phyloP scores from a whole-genome alignment of 2,888 invertebrate species.

The Apotomis capreana region DNA sequence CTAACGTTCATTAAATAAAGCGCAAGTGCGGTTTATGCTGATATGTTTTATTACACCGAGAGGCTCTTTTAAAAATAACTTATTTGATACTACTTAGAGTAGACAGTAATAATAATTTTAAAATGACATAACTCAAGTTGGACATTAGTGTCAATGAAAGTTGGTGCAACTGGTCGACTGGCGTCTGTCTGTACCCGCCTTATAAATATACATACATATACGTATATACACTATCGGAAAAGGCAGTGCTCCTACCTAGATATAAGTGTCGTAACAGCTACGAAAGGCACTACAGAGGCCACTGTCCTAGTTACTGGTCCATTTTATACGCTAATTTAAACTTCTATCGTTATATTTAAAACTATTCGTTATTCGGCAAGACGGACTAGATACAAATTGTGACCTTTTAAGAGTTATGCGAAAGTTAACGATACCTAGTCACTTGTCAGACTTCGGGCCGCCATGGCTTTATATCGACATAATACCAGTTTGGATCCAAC shows the following conservation, averaged over 20 bases:
- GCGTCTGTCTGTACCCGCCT: background rate
- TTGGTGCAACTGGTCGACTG: background rate
- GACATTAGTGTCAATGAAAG: background rate
- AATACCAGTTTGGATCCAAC: too few species aligned
- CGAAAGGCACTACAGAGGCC: constrained; percentile 82
- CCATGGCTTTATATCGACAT: background rate
- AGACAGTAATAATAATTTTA: background rate
- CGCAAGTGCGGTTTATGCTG: background rate
- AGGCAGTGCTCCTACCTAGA: constrained; percentile 65
- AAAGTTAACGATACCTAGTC: background rate
- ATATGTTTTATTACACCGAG: too few species aligned
- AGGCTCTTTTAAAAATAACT: too few species aligned
- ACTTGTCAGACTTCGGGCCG: background rate
- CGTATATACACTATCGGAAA: constrained; percentile 46
- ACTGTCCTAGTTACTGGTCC: constrained; percentile 78
- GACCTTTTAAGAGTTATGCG: constrained; percentile 6
- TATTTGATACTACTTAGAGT: too few species aligned
- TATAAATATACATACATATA: constrained; percentile 41
- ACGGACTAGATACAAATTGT: constrained; percentile 35
- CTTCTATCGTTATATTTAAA: constrained; percentile 37
- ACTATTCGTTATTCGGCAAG: constrained; percentile 29
- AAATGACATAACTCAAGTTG: background rate
- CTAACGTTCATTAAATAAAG: background rate
- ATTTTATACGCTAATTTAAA: constrained; percentile 52
- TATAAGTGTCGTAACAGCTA: constrained; percentile 43